These are phyloP conservation scores for Ennomos erosarius DNA, from an alignment of 2,888 invertebrate genomes.

Conservation along the genomic window DNA sequence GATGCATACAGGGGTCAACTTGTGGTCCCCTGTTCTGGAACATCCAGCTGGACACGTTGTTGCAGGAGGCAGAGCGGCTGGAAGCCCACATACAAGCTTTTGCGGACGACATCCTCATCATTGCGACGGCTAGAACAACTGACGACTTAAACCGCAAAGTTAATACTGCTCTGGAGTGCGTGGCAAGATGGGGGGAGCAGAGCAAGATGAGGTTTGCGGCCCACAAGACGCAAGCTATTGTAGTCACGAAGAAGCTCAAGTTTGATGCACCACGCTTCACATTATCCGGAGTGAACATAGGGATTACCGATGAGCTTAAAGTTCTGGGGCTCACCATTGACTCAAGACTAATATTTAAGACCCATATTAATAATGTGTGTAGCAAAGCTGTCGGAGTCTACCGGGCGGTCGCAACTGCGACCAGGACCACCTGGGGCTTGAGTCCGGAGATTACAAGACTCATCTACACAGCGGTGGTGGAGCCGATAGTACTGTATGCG, in stretches of 20 bases:
- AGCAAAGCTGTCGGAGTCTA: too few relatives aligned
- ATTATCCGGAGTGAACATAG: background rate
- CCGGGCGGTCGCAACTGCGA: too few relatives aligned
- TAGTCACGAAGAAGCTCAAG: conserved; percentile 1
- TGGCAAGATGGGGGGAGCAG: background rate
- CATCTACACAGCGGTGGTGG: too few relatives aligned
- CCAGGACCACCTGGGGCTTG: too few relatives aligned
- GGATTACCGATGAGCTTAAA: background rate
- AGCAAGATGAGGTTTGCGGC: background rate
- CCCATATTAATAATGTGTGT: too few relatives aligned
- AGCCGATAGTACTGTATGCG: too few relatives aligned
- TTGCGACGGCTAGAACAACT: background rate
- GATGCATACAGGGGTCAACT: too few relatives aligned
- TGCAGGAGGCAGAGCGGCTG: background rate
- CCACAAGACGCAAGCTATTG: background rate
- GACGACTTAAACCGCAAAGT: background rate
- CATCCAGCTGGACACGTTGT: background rate
- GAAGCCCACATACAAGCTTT: background rate
- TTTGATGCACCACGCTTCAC: background rate
- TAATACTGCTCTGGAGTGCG: background rate
- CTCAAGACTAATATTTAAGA: too few relatives aligned
- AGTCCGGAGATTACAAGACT: too few relatives aligned
- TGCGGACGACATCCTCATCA: conserved; percentile 4
- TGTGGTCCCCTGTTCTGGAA: too few relatives aligned
- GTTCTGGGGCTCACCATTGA: background rate